Evolutionary conservation across 1,140 invertebrate genomes (phyloP), one percentile per base, ranked within the genome.

Genomic region (Pinna nobilis): DNA sequence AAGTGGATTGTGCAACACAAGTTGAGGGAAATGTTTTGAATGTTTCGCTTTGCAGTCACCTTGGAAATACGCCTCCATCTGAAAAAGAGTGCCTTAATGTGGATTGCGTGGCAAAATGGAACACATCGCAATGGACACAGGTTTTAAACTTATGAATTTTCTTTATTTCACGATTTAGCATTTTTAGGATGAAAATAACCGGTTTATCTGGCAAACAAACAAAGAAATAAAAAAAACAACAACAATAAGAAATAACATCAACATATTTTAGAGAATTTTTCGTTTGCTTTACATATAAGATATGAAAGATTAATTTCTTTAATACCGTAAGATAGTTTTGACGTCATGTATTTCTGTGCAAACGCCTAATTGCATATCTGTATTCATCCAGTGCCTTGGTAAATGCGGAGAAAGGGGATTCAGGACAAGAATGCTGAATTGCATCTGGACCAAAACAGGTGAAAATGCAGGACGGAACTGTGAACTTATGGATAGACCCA

Each of bases 41-140:
- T 39, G 70, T 74, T 13, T 70, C 49, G 15, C 41, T 69, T 13
- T 83, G 82, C 63, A 50, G 80, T 39, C 41, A 25, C 30, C 37
- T 66, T 23, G 37, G 33, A 2, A 44, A 18, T 3, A 39, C 50
- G n/a, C 82, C 82, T 1, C 28, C 49, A 5, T 11, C 67, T 9
- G 47, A 67, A 32, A 69, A 73, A 23, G 71, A 78, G 32, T 83
- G 82, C 63, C 30, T 65, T 3, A 80, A 80, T 47, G 57, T 61
- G 15, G 50, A 69, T n/a, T 83, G 82, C 49, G 72, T 57, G 30
- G 69, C 82, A 9, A 51, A 67, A 15, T 83, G 82, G 82, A 80
- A 78, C 30, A 76, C 77, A 5, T 83, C 82, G 2, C 20, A 73
- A 15, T 83, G 82, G 82, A 79, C 82, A 44, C 49, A 76, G 55